Evolutionary conservation across 2,113 vertebrate species (phyloP).

Genomic region (Clinocottus analis): DNA sequence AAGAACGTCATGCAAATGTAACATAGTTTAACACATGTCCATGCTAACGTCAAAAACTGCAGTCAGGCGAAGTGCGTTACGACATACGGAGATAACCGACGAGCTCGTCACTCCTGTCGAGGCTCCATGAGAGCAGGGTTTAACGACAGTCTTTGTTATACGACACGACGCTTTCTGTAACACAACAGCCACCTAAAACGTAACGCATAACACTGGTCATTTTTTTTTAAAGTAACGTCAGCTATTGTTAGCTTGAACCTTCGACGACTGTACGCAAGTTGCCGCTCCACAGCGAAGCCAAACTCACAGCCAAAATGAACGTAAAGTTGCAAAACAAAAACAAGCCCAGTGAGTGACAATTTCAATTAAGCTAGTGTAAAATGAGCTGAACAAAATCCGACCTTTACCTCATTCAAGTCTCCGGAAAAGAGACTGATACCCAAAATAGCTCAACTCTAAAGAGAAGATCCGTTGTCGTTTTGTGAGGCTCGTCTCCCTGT

Average conservation of each 20-base stretch:
- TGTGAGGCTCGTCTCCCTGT: not conserved
- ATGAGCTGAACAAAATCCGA: not conserved
- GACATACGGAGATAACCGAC: not conserved
- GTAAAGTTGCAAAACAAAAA: not conserved
- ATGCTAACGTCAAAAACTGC: not conserved
- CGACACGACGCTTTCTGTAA: no score
- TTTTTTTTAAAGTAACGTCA: no score
- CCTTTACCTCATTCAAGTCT: slow-evolving; percentile 73
- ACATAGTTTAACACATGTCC: not conserved
- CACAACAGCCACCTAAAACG: no score
- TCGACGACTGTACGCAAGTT: slow-evolving; percentile 27
- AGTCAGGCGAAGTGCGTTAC: not conserved
- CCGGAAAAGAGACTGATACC: slow-evolving; percentile 40
- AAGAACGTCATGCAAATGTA: slow-evolving; percentile 40
- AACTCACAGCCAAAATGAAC: not conserved
- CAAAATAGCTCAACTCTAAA: slow-evolving; percentile 10
- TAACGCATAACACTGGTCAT: no score
- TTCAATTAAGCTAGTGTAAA: accelerated
- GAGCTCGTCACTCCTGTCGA: slow-evolving; percentile 1
- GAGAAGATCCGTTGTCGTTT: not conserved
- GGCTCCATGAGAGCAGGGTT: not conserved
- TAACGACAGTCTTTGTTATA: not conserved
- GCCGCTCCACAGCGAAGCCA: slow-evolving; percentile 36
- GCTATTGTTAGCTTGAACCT: no score
- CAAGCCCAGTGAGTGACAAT: not conserved